Evolutionary conservation across 2,888 invertebrate species (phyloP), one percentile per base, ranked within the genome.

Genomic region (Tridacna gigas): DNA sequence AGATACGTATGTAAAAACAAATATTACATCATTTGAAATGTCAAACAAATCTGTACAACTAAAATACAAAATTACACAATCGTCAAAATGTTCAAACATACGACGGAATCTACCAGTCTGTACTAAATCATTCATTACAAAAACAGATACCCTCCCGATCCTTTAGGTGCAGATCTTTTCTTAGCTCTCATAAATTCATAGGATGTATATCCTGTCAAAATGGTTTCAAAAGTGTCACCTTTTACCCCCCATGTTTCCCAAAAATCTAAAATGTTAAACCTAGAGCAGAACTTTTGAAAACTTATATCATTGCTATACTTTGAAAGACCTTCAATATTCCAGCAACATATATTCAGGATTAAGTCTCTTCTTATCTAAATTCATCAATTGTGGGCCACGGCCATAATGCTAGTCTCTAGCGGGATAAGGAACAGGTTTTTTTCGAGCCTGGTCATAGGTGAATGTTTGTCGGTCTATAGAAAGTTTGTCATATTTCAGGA

Each of bases 281-380:
- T 20, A 20, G 37, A 45, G 25, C 71, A 71, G n/a, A 45, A 47
- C 5, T 71, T 15, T 47, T 20, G 22, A 47, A 71, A 71, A 45
- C 20, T 22, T 12, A 20, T 9, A 47, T 47, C 71, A 47, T 71
- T 22, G 7, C 5, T 25, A 47, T 45, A 45, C 25, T 71, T 71
- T 47, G 37, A 20, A 9, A 45, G 47, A 11, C 71, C 71, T 47
- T 71, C 45, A 71, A 71, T 71, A 47, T 71, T 71, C 47, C 15
- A 71, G 20, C 18, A 71, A 47, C 71, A 45, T 71, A 47, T 47
- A 20, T 71, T 47, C 5, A 71, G 11, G 15, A 47, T n/a, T 11
- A 45, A 51, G 15, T 13, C 15, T 11, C 51, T 51, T 11, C 15
- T 51, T 15, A 15, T 11, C 15, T 13, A 11, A 51, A 51, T 51